Evolutionary conservation across 2,113 vertebrate species (phyloP), one percentile per base, ranked within the genome.

Genomic region (Paratilapia polleni): DNA sequence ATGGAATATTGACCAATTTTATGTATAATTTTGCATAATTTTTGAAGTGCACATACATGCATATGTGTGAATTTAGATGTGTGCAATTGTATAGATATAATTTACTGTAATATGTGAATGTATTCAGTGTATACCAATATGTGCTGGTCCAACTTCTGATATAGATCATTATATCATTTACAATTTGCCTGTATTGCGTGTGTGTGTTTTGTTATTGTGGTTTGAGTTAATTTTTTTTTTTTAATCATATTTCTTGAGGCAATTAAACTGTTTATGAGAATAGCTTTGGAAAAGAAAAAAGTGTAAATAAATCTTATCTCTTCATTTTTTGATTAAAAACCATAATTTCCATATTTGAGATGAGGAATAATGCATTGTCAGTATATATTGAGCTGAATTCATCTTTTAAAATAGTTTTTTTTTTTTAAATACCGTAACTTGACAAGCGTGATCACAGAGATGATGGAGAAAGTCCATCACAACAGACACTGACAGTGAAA

Each of bases 401-500:
- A 64, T 87, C 24, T 63, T 1, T 1, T 83, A n/a, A n/a, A n/a
- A n/a, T n/a, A n/a, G n/a, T n/a, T n/a, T 5, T 81, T 64, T 76
- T 34, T 38, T 20, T 8, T 19, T 26, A 56, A 34, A 15, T 13
- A 34, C 15, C 41, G 2, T 43, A 54, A 58, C 59, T 62, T 88
- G 75, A 85, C 81, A 63, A 58, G 2, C 60, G 52, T 75, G 38
- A 85, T 88, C 60, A 80, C 22, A 84, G 73, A 61, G 36, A 15
- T 63, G 58, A 88, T 60, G 26, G 41, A 87, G 22, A 38, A 61
- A 87, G 58, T 49, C 59, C 59, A 41, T 82, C 76, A 68, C 76
- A 82, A 59, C 57, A 63, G 83, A 83, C 41, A 22, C 43, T 78
- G 24, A 41, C 47, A 68, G 17, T 89, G 41, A 84, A 91, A 81